Evolutionary conservation across 2,797 vertebrate species (phyloP), one percentile per base, ranked within the genome.

Genomic region (Gobio occitaniae): DNA sequence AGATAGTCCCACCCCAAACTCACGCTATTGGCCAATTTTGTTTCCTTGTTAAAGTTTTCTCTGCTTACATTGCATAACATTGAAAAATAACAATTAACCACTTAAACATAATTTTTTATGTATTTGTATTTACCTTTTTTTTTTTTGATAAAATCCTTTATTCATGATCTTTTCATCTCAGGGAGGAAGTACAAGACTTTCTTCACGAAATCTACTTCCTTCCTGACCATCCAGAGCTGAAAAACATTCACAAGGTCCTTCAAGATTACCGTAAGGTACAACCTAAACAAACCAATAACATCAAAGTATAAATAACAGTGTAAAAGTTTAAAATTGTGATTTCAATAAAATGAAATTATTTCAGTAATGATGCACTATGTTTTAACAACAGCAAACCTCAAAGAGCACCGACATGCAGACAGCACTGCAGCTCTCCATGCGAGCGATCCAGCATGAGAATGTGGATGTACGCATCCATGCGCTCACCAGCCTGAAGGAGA

Each of bases 141-240:
- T 48, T 44, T 4, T 2, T 41, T 47, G 9, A 10, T 19, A 41
- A 68, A 41, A 71, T 32, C 3, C 15, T 36, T 82, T 19, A 12
- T 29, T 68, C 17, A 25, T 4, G 1, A n/a, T 71, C 11, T 29
- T 86, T 50, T 61, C 4, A 71, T 80, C 15, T 17, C 94, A 99
- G 98, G 93, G 95, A 97, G 90, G 96, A 96, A 90, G 98, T 99
- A 15, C 96, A 94, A 83, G 98, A 99, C 91, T 98, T 97, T 88
- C 96, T 99, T 78, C 98, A 99, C 93, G 98, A 99, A 96, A 99
- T 99, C 92, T 99, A 99, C 93, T 99, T 99, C 91, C 94, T 99
- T 47, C 98, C 98, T 54, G 96, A 99, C 89, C 97, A 98, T 90
- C 96, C 96, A 9, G 97, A 99, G 88, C 94, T 99, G 59, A 96